Base-by-base conservation (phyloP, 2,888 invertebrate genomes). In the Agapostemon virescens region DNA sequence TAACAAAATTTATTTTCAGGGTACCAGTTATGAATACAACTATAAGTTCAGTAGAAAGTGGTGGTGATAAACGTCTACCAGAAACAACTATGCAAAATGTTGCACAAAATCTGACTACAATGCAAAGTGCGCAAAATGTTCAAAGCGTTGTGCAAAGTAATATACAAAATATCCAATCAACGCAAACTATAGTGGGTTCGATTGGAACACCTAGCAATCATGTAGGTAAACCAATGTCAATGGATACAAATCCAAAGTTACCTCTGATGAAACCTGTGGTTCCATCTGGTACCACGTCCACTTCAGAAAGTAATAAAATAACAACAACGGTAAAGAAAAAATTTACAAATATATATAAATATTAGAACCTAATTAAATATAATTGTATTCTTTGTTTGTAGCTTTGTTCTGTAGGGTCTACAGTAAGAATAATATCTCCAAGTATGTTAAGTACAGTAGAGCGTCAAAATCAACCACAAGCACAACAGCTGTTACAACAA, bases 381-480 rank as follows among this genome's bases (percentile, higher is more conserved):
- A 26, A 15, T 38, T 1, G 17, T 36, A n/a, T 23, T 40, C 52
- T 84, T 20, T 42, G 49, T 77, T 4, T 85, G 20, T 74, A 92
- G 91, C 88, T 92, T 49, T 92, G 92, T 84, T 87, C 92, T 64
- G 90, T 92, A 74, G 92, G 92, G 66, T 89, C 91, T 52, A 90
- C 92, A 6, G 92, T 93, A 38, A 89, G 91, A 84, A 91, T 93
- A 80, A 92, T 92, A 86, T 89, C 92, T 36, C 91, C 92, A 70
- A 90, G 87, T 69, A 91, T 92, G 86, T 84, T 92, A 73, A 92
- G 86, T 79, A 87, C 90, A 20, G 90, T 92, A 30, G 92, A 92
- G 13, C 90, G 92, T 45, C 91, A 91, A 80, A 82, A 71, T 68
- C 90, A 89, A 74, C 73, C 89, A 5, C 89, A 88, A 79, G 64